Evolutionary conservation across 2,888 invertebrate genomes (phyloP).

Genomic region (Aporophyla nigra): DNA sequence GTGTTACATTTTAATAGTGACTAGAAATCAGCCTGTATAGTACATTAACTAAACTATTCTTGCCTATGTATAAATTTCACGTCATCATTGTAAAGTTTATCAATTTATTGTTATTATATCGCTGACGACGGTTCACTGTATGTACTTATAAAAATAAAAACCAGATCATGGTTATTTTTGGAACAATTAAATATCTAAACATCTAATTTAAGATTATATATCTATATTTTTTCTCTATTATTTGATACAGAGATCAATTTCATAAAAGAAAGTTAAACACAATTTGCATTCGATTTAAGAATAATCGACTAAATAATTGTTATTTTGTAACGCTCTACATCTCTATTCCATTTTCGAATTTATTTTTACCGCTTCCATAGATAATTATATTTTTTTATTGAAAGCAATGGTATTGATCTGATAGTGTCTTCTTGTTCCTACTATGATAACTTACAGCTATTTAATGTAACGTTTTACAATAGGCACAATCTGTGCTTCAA

Average conservation of each 20-base stretch:
- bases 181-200: too few species aligned
- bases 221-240: slow-evolving; percentile 20
- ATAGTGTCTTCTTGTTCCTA: slow-evolving; percentile 71
- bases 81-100: slow-evolving; percentile 34
- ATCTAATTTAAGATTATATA: too few species aligned
- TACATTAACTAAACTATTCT: slow-evolving; percentile 29
- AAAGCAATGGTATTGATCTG: slow-evolving; percentile 42
- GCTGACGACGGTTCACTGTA: slow-evolving; percentile 22
- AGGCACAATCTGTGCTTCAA: slow-evolving; percentile 61
- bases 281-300: background rate
- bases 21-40: slow-evolving; percentile 10
- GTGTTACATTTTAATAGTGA: slow-evolving; percentile 21
- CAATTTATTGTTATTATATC: slow-evolving; percentile 31
- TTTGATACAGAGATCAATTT: slow-evolving; percentile 42
- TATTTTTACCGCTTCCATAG: slow-evolving; percentile 20
- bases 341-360: slow-evolving; percentile 39
- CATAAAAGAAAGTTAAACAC: background rate
- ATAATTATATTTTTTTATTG: slow-evolving; percentile 31
- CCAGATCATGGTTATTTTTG: background rate
- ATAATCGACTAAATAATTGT: slow-evolving; percentile 13
- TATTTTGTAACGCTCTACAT: slow-evolving; percentile 8
- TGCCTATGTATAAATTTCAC: slow-evolving; percentile 28
- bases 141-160: slow-evolving; percentile 27
- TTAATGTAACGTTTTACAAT: slow-evolving; percentile 53
- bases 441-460: slow-evolving; percentile 63